A percentile compares a stretch with the other conserved stretches of the same genome.
These are phyloP conservation scores for Melanostigma gelatinosum DNA, from an alignment of 2,113 vertebrate species.

Conservation along the genomic window DNA sequence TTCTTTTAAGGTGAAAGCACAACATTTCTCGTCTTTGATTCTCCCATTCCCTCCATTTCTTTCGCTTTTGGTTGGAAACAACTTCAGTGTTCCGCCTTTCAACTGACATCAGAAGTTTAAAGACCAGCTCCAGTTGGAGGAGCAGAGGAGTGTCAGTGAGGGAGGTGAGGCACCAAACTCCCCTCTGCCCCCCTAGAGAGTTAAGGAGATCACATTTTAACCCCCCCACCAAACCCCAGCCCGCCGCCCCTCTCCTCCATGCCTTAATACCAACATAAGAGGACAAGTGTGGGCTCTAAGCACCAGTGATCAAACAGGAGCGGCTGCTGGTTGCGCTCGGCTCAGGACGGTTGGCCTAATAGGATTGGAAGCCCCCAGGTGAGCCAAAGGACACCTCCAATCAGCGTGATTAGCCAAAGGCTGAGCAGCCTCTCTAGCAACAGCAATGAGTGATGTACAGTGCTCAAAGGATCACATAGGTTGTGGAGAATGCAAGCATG, in stretches of 20 bases:
- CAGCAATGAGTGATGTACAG: constrained; percentile 60
- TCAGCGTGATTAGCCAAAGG: constrained; percentile 79
- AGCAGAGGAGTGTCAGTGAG: constrained; percentile 65
- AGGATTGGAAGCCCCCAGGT: constrained; percentile 87
- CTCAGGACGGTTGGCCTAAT: constrained; percentile 85
- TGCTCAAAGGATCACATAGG: constrained; percentile 71
- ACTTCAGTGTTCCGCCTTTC: constrained; percentile 72
- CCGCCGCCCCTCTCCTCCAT: constrained; percentile 67
- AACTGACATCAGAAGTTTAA: constrained; percentile 75
- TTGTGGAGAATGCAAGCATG: constrained; percentile 57
- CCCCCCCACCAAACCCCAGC: constrained; percentile 64
- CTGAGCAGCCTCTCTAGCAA: constrained; percentile 70
- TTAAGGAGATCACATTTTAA: constrained; percentile 85
- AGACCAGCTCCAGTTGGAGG: constrained; percentile 65
- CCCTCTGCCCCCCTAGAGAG: constrained; percentile 79
- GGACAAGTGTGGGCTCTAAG: constrained; percentile 85
- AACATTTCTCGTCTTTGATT: constrained; percentile 11
- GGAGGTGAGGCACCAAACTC: constrained; percentile 78
- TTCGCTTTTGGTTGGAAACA: constrained; percentile 51
- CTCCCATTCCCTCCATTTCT: constrained; percentile 30
- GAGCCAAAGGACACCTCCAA: constrained; percentile 83
- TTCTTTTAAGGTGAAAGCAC: constrained; percentile 20
- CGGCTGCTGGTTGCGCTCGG: constrained; percentile 74
- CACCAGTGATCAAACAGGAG: constrained; percentile 83
- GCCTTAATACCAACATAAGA: constrained; percentile 79